Percentiles rank a stretch among this genome's conserved stretches.
Conservation (phyloP, 2,888 invertebrate genomes). For the Athrips mouffetella region DNA sequence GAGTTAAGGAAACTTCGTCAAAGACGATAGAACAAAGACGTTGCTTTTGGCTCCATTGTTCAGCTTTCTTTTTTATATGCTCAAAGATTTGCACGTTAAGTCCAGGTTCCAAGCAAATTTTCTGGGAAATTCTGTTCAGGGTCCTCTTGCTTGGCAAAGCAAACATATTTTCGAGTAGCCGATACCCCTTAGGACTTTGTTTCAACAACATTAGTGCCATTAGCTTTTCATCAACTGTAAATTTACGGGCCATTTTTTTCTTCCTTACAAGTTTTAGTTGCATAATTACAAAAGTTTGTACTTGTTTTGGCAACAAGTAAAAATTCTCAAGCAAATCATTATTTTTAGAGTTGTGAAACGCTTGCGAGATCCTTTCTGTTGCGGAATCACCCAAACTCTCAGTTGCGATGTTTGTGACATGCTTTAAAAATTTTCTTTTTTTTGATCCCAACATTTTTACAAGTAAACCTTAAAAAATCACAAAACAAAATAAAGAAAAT, state of each 20-base stretch:
- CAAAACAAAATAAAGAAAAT: no score
- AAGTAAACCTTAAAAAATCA: no score
- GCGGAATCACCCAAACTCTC: neutral
- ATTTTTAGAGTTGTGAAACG: neutral
- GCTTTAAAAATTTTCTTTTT: neutral
- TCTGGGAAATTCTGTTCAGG: constrained; percentile 14
- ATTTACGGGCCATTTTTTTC: neutral
- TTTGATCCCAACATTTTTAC: no score
- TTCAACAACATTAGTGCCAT: constrained; percentile 6
- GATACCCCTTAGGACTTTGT: constrained; percentile 15
- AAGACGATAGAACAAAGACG: constrained; percentile 19
- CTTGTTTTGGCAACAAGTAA: neutral
- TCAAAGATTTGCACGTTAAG: neutral
- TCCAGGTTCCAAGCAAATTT: constrained; percentile 7
- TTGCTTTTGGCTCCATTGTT: constrained; percentile 15
- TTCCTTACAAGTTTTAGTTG: neutral
- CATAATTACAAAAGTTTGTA: neutral
- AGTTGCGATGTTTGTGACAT: no score
- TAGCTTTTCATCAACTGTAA: constrained; percentile 9
- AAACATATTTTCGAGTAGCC: constrained; percentile 16
- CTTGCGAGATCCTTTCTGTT: neutral
- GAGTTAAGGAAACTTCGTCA: constrained; percentile 19
- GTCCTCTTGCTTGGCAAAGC: constrained; percentile 15
- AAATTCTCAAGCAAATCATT: neutral
- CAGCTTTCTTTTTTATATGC: neutral